phyloP scores from a whole-genome alignment of 2,888 invertebrate species.

The Sussaba pulchella region DNA sequence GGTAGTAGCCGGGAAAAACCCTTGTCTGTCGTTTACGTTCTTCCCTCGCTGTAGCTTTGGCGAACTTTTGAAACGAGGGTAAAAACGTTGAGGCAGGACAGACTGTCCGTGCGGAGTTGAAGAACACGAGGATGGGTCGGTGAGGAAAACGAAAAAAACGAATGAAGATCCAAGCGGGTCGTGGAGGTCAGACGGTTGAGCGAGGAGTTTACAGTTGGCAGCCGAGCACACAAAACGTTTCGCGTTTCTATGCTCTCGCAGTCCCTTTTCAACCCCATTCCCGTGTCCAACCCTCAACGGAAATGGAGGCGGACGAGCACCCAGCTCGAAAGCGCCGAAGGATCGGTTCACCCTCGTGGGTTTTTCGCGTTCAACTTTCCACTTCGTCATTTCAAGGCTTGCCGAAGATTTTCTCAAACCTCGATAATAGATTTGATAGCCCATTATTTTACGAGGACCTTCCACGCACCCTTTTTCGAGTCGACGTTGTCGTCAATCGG shows the following conservation, averaged over 20 bases:
- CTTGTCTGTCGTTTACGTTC: slow-evolving; percentile 22
- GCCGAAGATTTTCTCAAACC: background rate
- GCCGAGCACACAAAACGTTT: background rate
- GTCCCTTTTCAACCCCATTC: background rate
- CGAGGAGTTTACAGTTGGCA: slow-evolving; percentile 16
- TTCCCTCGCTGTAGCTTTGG: slow-evolving; percentile 59
- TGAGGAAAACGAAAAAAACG: slow-evolving; percentile 33
- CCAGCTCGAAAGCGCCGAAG: background rate
- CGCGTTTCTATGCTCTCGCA: too few species aligned
- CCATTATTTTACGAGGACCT: too few species aligned
- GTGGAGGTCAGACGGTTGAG: slow-evolving; percentile 19
- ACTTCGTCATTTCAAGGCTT: background rate
- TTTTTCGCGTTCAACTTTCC: slow-evolving; percentile 1
- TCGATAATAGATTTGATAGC: background rate
- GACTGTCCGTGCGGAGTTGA: slow-evolving; percentile 16
- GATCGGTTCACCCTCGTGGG: background rate
- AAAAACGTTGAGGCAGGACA: slow-evolving; percentile 51
- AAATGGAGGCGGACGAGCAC: slow-evolving; percentile 9
- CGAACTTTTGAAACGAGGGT: slow-evolving; percentile 61
- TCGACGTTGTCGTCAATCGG: too few species aligned
- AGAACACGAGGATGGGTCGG: slow-evolving; percentile 1
- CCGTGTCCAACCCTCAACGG: background rate
- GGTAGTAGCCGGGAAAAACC: slow-evolving; percentile 39
- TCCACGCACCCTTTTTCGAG: too few species aligned
- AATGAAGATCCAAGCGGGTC: slow-evolving; percentile 59